phyloP scores from a whole-genome alignment of 1,140 invertebrate species.

The Hirudo medicinalis region DNA sequence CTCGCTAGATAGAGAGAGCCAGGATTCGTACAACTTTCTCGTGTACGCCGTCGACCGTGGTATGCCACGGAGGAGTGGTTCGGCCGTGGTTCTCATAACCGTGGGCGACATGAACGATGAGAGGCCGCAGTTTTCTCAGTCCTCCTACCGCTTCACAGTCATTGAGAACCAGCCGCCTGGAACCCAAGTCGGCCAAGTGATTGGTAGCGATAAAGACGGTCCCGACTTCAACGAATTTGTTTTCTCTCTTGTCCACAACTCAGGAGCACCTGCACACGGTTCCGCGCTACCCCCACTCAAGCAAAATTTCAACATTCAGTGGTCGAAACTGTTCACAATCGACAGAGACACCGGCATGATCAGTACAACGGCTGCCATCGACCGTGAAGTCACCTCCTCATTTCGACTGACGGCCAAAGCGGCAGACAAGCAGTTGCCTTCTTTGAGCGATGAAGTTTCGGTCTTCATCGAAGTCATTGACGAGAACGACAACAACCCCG shows the following conservation, averaged over 20 bases:
- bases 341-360: conserved; percentile 7
- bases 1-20: conserved; percentile 18
- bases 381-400: background rate
- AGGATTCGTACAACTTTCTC: conserved; percentile 16
- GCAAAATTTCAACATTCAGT: background rate
- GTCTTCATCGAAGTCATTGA: conserved; percentile 21
- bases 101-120: conserved; percentile 21
- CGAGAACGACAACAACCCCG: conserved; percentile 22
- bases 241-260: conserved; percentile 39
- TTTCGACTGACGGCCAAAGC: conserved; percentile 62
- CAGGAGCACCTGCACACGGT: background rate
- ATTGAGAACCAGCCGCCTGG: conserved; percentile 74
- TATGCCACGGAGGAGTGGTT: background rate
- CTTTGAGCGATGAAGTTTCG: conserved; percentile 44
- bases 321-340: conserved; percentile 5
- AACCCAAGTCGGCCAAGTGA: conserved; percentile 11
- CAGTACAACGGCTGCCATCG: background rate
- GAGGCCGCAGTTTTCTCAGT: conserved; percentile 57
- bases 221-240: conserved; percentile 67
- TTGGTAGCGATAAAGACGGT: conserved; percentile 57
- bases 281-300: background rate
- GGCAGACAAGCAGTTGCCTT: conserved; percentile 69
- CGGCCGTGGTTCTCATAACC: conserved; percentile 11
- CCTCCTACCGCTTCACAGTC: conserved; percentile 74
- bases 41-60: conserved; percentile 18